Conservation (phyloP, 2,888 invertebrate species). For the Idaea dimidiata region DNA sequence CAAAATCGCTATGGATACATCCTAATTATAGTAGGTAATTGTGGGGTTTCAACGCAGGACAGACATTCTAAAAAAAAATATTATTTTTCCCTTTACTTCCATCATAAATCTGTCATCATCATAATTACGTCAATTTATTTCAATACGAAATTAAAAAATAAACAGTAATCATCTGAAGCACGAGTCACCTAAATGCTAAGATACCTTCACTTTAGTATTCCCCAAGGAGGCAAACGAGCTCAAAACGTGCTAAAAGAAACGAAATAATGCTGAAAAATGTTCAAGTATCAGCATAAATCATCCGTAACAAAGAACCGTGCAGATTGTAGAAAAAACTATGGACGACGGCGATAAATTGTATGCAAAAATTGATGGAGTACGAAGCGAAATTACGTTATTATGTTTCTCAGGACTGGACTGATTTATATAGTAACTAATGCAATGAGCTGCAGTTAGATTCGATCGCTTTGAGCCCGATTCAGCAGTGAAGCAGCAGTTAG, state of each 20-base stretch:
- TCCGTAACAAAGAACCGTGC: slow-evolving; percentile 44
- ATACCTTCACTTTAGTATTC: slow-evolving; percentile 26
- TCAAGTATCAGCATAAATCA: slow-evolving; percentile 51
- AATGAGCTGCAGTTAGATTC: too few relatives aligned
- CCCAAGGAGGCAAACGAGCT: slow-evolving; percentile 22
- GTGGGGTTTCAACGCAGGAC: too few relatives aligned
- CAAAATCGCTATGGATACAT: too few relatives aligned
- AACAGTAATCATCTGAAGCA: not conserved
- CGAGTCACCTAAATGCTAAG: slow-evolving; percentile 24
- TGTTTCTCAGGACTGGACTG: not conserved
- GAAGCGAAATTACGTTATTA: slow-evolving; percentile 27
- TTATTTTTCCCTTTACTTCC: too few relatives aligned
- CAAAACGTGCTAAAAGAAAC: slow-evolving; percentile 33
- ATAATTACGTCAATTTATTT: too few relatives aligned
- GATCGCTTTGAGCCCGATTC: too few relatives aligned
- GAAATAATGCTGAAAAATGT: slow-evolving; percentile 48
- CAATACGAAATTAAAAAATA: not conserved
- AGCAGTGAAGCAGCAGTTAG: too few relatives aligned
- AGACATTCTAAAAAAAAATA: too few relatives aligned
- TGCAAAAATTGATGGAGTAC: slow-evolving; percentile 19
- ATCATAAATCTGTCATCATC: too few relatives aligned
- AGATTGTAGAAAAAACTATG: slow-evolving; percentile 24
- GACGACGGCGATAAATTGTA: slow-evolving; percentile 13
- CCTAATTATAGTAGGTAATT: too few relatives aligned
- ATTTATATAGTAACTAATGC: not conserved